Evolutionary conservation across 1,140 invertebrate species (phyloP).

Genomic region (Plodia interpunctella): DNA sequence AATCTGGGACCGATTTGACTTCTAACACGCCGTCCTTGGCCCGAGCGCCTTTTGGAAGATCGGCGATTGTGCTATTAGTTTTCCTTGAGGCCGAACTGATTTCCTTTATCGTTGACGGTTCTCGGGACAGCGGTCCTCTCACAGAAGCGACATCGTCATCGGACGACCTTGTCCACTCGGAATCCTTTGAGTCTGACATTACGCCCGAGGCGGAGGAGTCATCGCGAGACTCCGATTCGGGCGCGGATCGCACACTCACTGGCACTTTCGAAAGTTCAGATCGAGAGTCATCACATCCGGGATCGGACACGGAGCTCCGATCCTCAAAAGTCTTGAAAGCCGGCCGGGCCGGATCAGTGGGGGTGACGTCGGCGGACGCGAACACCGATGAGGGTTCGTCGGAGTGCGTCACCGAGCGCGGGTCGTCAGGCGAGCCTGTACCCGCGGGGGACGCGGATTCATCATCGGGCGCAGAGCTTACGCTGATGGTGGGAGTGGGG

Average conservation of each 20-base stretch:
- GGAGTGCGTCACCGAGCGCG: slow-evolving; percentile 45
- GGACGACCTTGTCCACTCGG: slow-evolving; percentile 29
- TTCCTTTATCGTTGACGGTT: slow-evolving; percentile 48
- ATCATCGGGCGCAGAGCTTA: slow-evolving; percentile 83
- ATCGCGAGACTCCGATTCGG: slow-evolving; percentile 23
- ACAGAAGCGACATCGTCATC: slow-evolving; percentile 37
- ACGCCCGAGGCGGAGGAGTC: slow-evolving; percentile 24
- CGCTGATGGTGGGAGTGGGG: slow-evolving; percentile 83
- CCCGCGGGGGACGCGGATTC: slow-evolving; percentile 55
- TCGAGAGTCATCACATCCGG: slow-evolving; percentile 18
- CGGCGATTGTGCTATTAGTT: slow-evolving; percentile 29
- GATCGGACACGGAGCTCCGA: slow-evolving; percentile 9
- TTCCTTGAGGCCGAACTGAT: slow-evolving; percentile 34
- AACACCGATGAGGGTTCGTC: slow-evolving; percentile 63
- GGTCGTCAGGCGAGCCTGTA: slow-evolving; percentile 45
- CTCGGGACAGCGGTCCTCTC: slow-evolving; percentile 40
- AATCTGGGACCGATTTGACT: slow-evolving; percentile 14
- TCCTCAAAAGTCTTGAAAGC: slow-evolving; percentile 20
- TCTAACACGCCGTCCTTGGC: slow-evolving; percentile 13
- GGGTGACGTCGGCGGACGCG: slow-evolving; percentile 54
- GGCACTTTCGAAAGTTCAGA: slow-evolving; percentile 20
- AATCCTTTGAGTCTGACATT: slow-evolving; percentile 27
- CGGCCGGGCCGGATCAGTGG: slow-evolving; percentile 39
- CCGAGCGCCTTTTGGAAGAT: slow-evolving; percentile 26
- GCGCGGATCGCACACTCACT: slow-evolving; percentile 13